Evolutionary conservation across 2,113 vertebrate genomes (phyloP).

Genomic region (Garra rufa): DNA sequence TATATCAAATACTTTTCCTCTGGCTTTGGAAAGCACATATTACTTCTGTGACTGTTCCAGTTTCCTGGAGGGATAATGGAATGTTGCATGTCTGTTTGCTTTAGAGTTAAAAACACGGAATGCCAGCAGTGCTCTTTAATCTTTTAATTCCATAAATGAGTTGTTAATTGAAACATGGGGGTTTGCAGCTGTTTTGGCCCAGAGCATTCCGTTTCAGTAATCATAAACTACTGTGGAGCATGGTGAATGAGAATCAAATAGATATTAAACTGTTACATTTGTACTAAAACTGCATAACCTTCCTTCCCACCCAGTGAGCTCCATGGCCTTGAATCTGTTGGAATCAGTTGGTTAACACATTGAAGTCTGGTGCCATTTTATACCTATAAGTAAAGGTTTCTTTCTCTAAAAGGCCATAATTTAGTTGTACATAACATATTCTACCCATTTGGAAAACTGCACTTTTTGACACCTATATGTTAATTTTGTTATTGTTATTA

Average conservation of each 20-base stretch:
- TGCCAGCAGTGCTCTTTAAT: slow-evolving; percentile 40
- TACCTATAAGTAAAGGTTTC: too few relatives aligned
- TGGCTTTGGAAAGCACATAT: not conserved
- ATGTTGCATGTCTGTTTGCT: slow-evolving; percentile 29
- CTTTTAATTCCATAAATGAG: slow-evolving; percentile 32
- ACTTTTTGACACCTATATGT: not conserved
- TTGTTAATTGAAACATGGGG: slow-evolving; percentile 49
- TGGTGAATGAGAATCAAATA: slow-evolving; percentile 44
- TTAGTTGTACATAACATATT: not conserved
- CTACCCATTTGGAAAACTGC: not conserved
- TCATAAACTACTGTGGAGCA: slow-evolving; percentile 44
- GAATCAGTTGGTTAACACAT: not conserved
- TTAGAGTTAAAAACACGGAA: slow-evolving; percentile 10
- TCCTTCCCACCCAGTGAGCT: slow-evolving; percentile 17
- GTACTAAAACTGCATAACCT: not conserved
- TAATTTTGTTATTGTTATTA: not conserved
- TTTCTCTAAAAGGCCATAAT: not conserved
- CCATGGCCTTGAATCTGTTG: not conserved
- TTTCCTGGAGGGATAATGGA: slow-evolving; percentile 19
- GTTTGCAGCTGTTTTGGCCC: slow-evolving; percentile 47
- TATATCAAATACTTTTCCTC: not conserved
- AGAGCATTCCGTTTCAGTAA: slow-evolving; percentile 31
- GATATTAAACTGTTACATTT: slow-evolving; percentile 34
- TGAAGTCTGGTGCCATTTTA: not conserved
- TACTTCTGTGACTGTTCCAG: not conserved